Evolutionary conservation across 2,113 vertebrate species (phyloP).

Genomic region (Bufo bufo): DNA sequence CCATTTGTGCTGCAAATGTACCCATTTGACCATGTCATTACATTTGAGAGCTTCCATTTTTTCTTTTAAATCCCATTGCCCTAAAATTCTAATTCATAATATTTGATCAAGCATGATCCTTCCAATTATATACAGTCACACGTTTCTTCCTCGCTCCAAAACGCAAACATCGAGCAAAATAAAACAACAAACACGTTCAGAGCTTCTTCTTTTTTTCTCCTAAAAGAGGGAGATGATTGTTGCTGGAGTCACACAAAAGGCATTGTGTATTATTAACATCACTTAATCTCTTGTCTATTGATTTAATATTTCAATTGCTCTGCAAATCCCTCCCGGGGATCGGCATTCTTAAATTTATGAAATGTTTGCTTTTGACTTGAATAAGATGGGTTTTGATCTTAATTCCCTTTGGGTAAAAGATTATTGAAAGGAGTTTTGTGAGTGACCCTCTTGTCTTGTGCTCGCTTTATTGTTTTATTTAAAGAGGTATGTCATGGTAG

Average conservation of each 20-base stretch:
- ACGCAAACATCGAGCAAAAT: slow-evolving; percentile 29
- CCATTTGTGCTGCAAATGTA: slow-evolving; percentile 56
- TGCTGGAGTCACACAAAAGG: neutral
- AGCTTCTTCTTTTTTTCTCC: neutral
- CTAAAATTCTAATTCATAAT: slow-evolving; percentile 53
- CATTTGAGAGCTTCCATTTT: slow-evolving; percentile 41
- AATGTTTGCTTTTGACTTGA: slow-evolving; percentile 48
- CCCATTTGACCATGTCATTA: slow-evolving; percentile 56
- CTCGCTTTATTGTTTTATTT: neutral
- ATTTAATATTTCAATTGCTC: slow-evolving; percentile 52
- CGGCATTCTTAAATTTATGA: slow-evolving; percentile 46
- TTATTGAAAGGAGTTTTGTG: slow-evolving; percentile 18
- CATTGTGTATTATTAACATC: slow-evolving; percentile 27
- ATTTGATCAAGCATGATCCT: slow-evolving; percentile 52
- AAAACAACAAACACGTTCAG: slow-evolving; percentile 25
- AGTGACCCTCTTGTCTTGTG: neutral
- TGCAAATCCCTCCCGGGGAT: slow-evolving; percentile 29
- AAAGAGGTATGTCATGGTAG: neutral
- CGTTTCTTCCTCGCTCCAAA: slow-evolving; percentile 39
- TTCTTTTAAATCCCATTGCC: slow-evolving; percentile 38
- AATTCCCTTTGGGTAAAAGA: slow-evolving; percentile 45
- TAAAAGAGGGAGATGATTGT: slow-evolving; percentile 15
- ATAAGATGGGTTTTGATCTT: slow-evolving; percentile 45
- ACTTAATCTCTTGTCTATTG: slow-evolving; percentile 48
- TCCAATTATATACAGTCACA: slow-evolving; percentile 54